Evolutionary conservation across 2,888 invertebrate species (phyloP), one percentile per base, ranked within the genome.

Genomic region (Altica lythri): DNA sequence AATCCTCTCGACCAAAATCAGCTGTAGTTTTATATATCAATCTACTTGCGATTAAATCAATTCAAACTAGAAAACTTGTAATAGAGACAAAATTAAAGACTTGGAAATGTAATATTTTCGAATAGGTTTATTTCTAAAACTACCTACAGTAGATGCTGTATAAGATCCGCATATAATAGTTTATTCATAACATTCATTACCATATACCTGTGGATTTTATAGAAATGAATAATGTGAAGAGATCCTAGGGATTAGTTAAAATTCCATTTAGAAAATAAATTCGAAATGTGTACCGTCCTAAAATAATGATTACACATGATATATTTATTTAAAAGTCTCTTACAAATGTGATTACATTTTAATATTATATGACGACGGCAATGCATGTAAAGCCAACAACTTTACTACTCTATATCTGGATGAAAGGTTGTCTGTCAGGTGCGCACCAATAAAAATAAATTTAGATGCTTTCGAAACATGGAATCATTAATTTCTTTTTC

Each of bases 291-390:
- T 37, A 30, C 50, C 35, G 45, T 55, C 54, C 42, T 50, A 55
- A 60, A 58, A 60, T 54, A 57, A 59, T 61, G 59, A 61, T 61
- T 51, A 56, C 56, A 54, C 57, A 61, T 65, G 61, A 62, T 53
- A 64, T 62, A 67, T 65, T 65, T 65, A 67, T 64, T 61, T 64
- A 64, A 66, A 65, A 67, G 66, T 67, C 67, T 67, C 68, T 73
- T 72, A 70, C 69, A 71, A 73, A 72, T 72, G 73, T 72, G 73
- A 72, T 73, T 73, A 73, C 69, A 71, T 72, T 72, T 73, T 72
- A 73, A 73, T 71, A 71, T 72, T 72, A 66, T 60, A 73, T 72
- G 72, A 69, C 59, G 62, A 48, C 55, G 62, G 65, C 60, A 62
- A 68, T 68, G 67, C 66, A 68, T 68, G 68, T 63, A 68, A 66